phyloP scores from a whole-genome alignment of 2,888 invertebrate species.

The Euplexia lucipara region DNA sequence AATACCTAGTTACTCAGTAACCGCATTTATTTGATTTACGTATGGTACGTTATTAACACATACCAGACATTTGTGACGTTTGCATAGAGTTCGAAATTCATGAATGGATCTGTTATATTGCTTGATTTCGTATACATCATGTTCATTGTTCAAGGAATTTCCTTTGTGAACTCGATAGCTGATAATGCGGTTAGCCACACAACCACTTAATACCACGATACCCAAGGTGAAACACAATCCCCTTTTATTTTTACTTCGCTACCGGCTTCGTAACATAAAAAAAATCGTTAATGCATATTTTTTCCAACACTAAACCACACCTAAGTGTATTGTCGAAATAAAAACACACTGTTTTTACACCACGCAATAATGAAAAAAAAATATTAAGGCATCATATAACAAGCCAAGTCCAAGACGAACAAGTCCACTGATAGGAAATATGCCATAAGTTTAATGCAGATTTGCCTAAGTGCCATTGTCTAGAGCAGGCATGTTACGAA shows the following conservation, averaged over 20 bases:
- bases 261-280: neutral
- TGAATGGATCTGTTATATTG: neutral
- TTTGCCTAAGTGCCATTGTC: too few species aligned
- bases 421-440: too few species aligned
- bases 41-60: too few species aligned
- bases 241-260: conserved; percentile 17
- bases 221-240: neutral
- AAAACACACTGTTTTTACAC: too few species aligned
- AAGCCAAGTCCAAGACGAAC: too few species aligned
- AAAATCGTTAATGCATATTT: too few species aligned
- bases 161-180: neutral
- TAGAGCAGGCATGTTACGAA: too few species aligned
- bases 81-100: neutral
- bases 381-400: too few species aligned
- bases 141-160: neutral
- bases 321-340: too few species aligned
- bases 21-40: neutral
- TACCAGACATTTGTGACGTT: neutral
- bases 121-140: neutral
- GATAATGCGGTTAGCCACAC: neutral
- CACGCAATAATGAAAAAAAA: too few species aligned
- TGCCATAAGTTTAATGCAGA: too few species aligned
- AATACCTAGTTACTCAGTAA: neutral
- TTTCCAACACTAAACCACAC: too few species aligned
- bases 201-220: conserved; percentile 20